phyloP scores from a whole-genome alignment of 2,888 invertebrate genomes.

The Hypselothyrea guttata region DNA sequence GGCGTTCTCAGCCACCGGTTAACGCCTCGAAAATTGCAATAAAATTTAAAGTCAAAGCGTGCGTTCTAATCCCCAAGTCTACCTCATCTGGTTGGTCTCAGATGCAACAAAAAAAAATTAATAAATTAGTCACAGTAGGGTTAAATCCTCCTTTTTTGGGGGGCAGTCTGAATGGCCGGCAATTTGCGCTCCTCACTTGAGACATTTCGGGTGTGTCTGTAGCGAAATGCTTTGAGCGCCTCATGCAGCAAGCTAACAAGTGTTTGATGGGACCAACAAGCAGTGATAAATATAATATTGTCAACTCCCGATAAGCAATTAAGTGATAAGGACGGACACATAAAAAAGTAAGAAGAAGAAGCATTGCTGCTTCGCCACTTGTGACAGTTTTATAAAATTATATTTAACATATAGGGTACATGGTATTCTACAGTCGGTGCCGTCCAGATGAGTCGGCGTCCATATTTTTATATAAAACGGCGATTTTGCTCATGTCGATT shows the following conservation, averaged over 20 bases:
- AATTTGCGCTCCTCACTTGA: constrained; percentile 56
- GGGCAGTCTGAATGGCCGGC: constrained; percentile 40
- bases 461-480: no score
- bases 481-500: no score
- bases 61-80: background rate
- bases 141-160: constrained; percentile 28
- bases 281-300: no score
- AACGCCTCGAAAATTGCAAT: constrained; percentile 23
- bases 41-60: background rate
- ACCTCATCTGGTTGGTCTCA: constrained; percentile 39
- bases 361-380: no score
- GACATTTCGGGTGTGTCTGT: constrained; percentile 57
- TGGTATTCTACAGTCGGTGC: no score
- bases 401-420: no score
- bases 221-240: constrained; percentile 35
- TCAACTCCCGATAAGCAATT: no score
- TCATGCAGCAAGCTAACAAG: constrained; percentile 14
- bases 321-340: no score
- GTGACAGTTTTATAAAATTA: no score
- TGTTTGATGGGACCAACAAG: no score
- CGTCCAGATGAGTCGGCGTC: no score
- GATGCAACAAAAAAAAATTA: background rate
- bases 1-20: constrained; percentile 47
- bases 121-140: constrained; percentile 42
- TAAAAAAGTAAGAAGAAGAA: no score